These are phyloP conservation scores for Paraescarpia echinospica DNA, from an alignment of 1,140 invertebrate genomes.

Conservation along the genomic window DNA sequence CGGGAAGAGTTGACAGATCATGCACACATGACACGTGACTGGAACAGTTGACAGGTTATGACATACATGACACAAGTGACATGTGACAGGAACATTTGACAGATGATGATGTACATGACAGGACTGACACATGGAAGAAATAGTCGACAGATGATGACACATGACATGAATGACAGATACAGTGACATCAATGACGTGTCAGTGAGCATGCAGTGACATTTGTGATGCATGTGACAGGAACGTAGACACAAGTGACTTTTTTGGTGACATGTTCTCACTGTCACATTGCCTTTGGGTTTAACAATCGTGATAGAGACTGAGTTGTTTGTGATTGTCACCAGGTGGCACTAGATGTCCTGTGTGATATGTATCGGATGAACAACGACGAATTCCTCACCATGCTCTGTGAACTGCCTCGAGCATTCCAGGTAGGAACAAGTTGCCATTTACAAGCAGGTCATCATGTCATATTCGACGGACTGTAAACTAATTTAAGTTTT, in stretches of 20 bases:
- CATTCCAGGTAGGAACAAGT: slow-evolving; percentile 63
- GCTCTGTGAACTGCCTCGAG: slow-evolving; percentile 79
- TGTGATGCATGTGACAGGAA: background rate
- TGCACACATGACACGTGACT: background rate
- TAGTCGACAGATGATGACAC: too few relatives aligned
- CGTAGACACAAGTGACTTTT: too few relatives aligned
- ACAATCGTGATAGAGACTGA: background rate
- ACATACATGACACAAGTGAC: background rate
- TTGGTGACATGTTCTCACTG: too few relatives aligned
- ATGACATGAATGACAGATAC: too few relatives aligned
- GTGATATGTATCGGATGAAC: slow-evolving; percentile 87
- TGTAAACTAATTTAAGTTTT: too few relatives aligned
- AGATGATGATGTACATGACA: background rate
- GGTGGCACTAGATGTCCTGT: slow-evolving; percentile 76
- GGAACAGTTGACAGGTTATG: background rate
- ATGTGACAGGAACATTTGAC: background rate
- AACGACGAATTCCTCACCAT: slow-evolving; percentile 82
- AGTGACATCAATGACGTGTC: too few relatives aligned
- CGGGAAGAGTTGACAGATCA: too few relatives aligned
- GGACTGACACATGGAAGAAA: too few relatives aligned
- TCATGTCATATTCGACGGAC: background rate
- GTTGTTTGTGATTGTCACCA: slow-evolving; percentile 36
- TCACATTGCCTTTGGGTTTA: too few relatives aligned
- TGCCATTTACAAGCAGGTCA: background rate
- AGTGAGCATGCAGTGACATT: background rate